A percentile compares a stretch with the other conserved stretches of the same genome.
These are phyloP conservation scores for Schizopygopsis malacanthus DNA, from an alignment of 2,797 vertebrate genomes.

Conservation along the genomic window DNA sequence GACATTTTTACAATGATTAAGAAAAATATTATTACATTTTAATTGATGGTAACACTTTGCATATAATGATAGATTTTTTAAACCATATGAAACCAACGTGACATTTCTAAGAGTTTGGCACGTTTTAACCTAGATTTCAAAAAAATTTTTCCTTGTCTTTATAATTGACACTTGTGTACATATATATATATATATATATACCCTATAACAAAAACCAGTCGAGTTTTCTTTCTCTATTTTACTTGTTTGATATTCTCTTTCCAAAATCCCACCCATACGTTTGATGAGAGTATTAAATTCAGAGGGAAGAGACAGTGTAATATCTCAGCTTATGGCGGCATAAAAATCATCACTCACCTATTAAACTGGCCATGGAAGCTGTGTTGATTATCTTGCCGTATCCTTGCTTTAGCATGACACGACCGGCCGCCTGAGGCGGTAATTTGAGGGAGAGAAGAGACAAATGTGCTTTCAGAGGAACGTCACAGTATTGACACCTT, in stretches of 20 bases:
- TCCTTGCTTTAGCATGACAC: constrained; percentile 93
- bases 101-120: too few species aligned
- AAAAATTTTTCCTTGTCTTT: neutral
- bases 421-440: constrained; percentile 88
- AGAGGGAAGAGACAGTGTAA: constrained; percentile 61
- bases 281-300: constrained; percentile 65
- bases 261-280: constrained; percentile 13
- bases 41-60: neutral
- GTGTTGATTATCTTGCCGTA: constrained; percentile 96
- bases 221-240: constrained; percentile 9
- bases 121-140: neutral
- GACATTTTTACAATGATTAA: neutral
- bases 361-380: constrained; percentile 94
- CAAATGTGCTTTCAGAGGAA: constrained; percentile 85
- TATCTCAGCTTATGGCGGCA: constrained; percentile 54
- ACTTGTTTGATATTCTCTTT: constrained; percentile 41
- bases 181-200: neutral
- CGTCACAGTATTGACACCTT: constrained; percentile 82
- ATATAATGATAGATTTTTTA: neutral
- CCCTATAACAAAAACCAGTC: neutral
- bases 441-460: constrained; percentile 81
- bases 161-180: neutral
- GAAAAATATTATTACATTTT: neutral
- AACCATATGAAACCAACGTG: neutral
- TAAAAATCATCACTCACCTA: constrained; percentile 91